Conservation (phyloP, 2,113 vertebrate genomes). For the Grammomys dolichurus region DNA sequence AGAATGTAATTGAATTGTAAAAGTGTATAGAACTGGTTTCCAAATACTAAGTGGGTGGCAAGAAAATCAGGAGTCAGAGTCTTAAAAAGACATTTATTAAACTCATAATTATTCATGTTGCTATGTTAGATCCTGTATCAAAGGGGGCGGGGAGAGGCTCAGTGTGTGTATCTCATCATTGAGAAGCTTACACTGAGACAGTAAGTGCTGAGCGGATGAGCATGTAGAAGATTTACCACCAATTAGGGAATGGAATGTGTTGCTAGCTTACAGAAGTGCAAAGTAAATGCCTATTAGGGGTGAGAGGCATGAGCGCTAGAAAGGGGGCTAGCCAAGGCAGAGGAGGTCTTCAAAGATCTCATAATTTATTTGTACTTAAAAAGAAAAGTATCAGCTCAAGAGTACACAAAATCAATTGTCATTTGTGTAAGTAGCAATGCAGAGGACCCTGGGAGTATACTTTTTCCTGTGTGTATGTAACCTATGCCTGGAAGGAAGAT, state of each 20-base stretch:
- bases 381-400: not conserved
- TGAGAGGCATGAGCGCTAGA: not conserved
- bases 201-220: not conserved
- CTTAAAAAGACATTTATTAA: slow-evolving; percentile 45
- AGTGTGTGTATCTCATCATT: not conserved
- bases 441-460: not conserved
- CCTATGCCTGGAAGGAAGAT: slow-evolving; percentile 21
- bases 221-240: not conserved
- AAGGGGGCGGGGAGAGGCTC: not conserved
- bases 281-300: not conserved
- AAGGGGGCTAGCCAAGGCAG: not conserved
- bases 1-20: slow-evolving; percentile 43
- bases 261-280: not conserved
- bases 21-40: slow-evolving; percentile 26
- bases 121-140: not conserved
- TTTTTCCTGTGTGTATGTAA: slow-evolving; percentile 20
- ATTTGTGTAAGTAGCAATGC: slow-evolving; percentile 7
- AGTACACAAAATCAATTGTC: not conserved
- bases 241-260: not conserved
- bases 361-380: slow-evolving; percentile 21
- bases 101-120: slow-evolving; percentile 47
- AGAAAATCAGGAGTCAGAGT: slow-evolving; percentile 50
- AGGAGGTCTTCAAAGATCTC: not conserved
- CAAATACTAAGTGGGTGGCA: slow-evolving; percentile 47
- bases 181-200: not conserved